Evolutionary conservation across 1,140 invertebrate species (phyloP).

Genomic region (Macrosteles quadrilineatus): DNA sequence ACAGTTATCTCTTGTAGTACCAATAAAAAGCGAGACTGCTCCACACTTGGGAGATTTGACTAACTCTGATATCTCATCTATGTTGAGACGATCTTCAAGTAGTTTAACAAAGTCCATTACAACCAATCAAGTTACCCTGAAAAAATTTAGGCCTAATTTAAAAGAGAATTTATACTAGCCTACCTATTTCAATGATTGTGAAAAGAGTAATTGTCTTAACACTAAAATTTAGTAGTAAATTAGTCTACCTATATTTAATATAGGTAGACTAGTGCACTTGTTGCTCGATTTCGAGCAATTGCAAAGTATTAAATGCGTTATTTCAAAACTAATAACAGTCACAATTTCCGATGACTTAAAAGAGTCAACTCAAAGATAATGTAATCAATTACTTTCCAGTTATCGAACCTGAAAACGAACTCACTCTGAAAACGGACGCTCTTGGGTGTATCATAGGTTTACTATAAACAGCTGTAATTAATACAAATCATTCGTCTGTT

Average conservation of each 20-base stretch:
- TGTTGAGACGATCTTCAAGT: constrained; percentile 63
- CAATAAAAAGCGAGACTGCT: constrained; percentile 86
- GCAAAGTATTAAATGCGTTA: not conserved
- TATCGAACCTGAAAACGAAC: too few relatives aligned
- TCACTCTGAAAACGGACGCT: too few relatives aligned
- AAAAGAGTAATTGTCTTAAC: not conserved
- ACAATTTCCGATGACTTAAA: too few relatives aligned
- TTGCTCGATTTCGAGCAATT: too few relatives aligned
- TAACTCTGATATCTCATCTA: constrained; percentile 65
- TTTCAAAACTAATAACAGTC: too few relatives aligned
- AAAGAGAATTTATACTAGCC: not conserved
- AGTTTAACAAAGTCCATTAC: constrained; percentile 72
- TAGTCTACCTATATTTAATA: not conserved
- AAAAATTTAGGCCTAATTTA: not conserved
- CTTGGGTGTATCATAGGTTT: too few relatives aligned
- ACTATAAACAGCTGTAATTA: too few relatives aligned
- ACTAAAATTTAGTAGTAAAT: not conserved
- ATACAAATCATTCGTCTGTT: too few relatives aligned
- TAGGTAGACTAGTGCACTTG: too few relatives aligned
- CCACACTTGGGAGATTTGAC: constrained; percentile 77
- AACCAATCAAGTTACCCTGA: constrained; percentile 48
- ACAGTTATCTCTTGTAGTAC: constrained; percentile 89
- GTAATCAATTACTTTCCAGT: not conserved
- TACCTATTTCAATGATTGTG: not conserved
- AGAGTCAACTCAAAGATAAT: too few relatives aligned